Evolutionary conservation across 2,113 vertebrate species (phyloP), one percentile per base, ranked within the genome.

Genomic region (Anarhynchus alexandrinus): DNA sequence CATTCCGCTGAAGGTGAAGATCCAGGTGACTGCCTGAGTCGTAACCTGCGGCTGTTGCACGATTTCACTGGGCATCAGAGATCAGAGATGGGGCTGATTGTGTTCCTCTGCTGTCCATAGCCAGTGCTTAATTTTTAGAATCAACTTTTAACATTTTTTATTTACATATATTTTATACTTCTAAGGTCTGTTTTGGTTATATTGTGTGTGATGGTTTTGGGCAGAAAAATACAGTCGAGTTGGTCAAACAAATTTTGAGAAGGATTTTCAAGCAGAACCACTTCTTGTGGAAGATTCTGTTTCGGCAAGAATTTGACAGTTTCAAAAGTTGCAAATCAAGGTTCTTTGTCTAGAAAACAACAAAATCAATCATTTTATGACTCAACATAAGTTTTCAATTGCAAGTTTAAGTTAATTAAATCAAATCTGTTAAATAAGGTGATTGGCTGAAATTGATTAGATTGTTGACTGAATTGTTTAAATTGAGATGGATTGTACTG

Each of bases 1-100:
- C 27, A 14, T 64, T 84, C 36, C 0, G 2, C 40, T 71, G 77
- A 87, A 80, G 51, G 21, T 61, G 27, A 82, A 34, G 16, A 84
- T 57, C 23, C 54, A 45, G n/a, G 26, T 0, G 0, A 80, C 61
- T 55, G 17, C 59, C 38, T n/a, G 38, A 54, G 21, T 82, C 2
- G 0, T 55, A 82, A 55, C 23, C 14, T 61, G 54, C 38, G 6
- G 36, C 42, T 92, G 62, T 7, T 65, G 22, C 9, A 19, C 22
- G 11, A 45, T 90, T 88, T 76, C 52, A 21, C 19, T 36, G 43
- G 27, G 38, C 9, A 17, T 18, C 0, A 0, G 27, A 79, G 57
- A 23, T 27, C 38, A 89, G 36, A 79, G 61, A 27, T 36, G 16
- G 21, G 22, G 10, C 18, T 42, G 30, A 29, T 15, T 82, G 45